Evolutionary conservation across 1,140 invertebrate species (phyloP), one percentile per base, ranked within the genome.

Genomic region (Orchesella cincta): DNA sequence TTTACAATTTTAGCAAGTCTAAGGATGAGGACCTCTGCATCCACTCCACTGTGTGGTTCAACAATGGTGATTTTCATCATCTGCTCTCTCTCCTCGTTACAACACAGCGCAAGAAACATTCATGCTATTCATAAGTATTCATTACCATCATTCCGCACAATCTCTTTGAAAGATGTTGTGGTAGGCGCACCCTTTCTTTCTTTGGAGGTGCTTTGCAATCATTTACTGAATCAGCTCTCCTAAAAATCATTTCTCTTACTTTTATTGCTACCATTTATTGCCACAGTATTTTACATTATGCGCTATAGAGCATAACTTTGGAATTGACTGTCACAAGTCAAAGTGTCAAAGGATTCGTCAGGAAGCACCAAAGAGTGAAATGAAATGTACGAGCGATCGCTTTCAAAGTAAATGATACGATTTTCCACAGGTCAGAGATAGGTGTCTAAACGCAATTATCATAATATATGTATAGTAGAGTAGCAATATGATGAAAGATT

Each of bases 141-240:
- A 46, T 46, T 46, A 46, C 39, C 39, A 18, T 46, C 39, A 46
- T 46, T 46, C 39, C 39, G 5, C 39, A 46, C 18, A 5, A 46
- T 46, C 39, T 46, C 39, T 8, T 18, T 46, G 39, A 46, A 46
- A 46, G 39, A 46, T 46, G 39, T 46, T 46, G 39, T 46, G 39
- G 39, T 46, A 46, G 52, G 52, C 52, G 52, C 52, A 57, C 52
- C 52, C 52, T 57, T 57, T 57, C 39, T 46, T 46, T 20, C 52
- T 57, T 57, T 26, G 23, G 52, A n/a, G 52, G 39, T n/a, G n/a
- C n/a, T n/a, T n/a, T n/a, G n/a, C 39, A 46, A 8, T 46, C 39
- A 46, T 46, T 46, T 46, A 46, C 39, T 8, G 39, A 46, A 46
- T 8, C 5, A 46, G 39, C 5, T 8, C 39, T 18, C 5, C 39